Evolutionary conservation across 30 jellyfish, hydroid and myxozoan species (phyloP), one percentile per base, ranked within the genome.

Genomic region (Cassiopea xamachana): DNA sequence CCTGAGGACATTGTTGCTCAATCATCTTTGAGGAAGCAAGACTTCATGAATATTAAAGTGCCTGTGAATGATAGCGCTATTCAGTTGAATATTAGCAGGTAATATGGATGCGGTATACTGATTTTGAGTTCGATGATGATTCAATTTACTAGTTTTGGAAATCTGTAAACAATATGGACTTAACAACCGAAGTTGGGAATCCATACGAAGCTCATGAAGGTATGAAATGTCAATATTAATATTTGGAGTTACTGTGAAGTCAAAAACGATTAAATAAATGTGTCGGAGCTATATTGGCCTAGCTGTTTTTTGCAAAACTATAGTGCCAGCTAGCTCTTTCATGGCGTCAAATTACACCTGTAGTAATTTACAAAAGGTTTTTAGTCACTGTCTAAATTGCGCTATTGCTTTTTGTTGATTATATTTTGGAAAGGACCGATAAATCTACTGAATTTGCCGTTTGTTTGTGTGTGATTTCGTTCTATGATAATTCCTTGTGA

Each of bases 31-130:
- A 6, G 15, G 58, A 78, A 78, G 75, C 46, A 17, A 58, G 16
- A 50, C 49, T 10, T 80, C 89, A 80, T 80, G 89, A 80, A 80
- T 80, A 80, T 80, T 80, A 80, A 80, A 59, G 61, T 43, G 79
- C 51, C 19, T 59, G 48, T 80, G 80, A 80, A 80, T 80, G 89
- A 70, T 80, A 80, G 67, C 79, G 79, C 77, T 10, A 18, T 80
- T 80, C 81, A 80, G 27, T 71, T 71, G 80, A 71, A 48, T 60
- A 59, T 27, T 39, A 80, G 89, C 89, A 80, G 89, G 89, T 80
- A 39, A 55, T 62, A 55, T 45, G 67, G 89, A 59, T 59, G 80
- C 39, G 64, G 9, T 80, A 15, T 43, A 51, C 80, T n/a, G 5
- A 43, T 19, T 71, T 19, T 19, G 80, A 71, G 27, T 14, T 17